A percentile compares a stretch with the other conserved stretches of the same genome.
Evolutionary conservation across 1,140 invertebrate species (phyloP).

Genomic region (Tetragnatha versicolor): DNA sequence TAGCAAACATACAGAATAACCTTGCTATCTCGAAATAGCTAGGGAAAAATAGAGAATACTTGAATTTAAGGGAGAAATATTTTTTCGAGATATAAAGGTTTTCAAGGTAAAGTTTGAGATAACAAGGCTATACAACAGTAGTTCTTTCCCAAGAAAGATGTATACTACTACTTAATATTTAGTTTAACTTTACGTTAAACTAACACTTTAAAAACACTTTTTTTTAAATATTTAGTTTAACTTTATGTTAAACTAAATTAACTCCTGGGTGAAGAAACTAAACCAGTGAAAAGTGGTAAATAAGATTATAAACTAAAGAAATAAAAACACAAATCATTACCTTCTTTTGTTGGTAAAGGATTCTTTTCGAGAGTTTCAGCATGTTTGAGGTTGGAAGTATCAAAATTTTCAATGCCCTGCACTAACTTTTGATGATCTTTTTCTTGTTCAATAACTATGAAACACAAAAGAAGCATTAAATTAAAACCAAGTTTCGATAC

Average conservation of each 20-base stretch:
- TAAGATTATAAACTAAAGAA: background rate
- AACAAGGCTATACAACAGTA: no score
- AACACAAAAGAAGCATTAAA: background rate
- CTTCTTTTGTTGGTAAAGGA: conserved; percentile 84
- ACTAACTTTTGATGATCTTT: conserved; percentile 85
- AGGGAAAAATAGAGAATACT: no score
- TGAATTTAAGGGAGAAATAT: no score
- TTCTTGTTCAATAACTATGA: conserved; percentile 81
- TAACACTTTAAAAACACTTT: background rate
- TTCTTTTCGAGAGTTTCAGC: conserved; percentile 90
- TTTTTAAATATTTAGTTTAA: no score
- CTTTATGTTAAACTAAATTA: background rate
- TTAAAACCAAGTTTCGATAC: background rate
- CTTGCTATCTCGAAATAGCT: no score
- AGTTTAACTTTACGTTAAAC: no score
- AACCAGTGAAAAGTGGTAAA: background rate
- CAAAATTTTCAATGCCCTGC: conserved; percentile 87
- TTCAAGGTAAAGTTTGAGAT: no score
- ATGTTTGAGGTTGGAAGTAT: conserved; percentile 83
- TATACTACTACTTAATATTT: no score
- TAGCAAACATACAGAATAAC: no score
- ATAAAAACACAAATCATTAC: conserved; percentile 61
- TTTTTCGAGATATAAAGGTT: no score
- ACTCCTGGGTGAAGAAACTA: background rate
- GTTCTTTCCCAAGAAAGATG: no score